Percentiles rank a stretch among this genome's conserved stretches.
Evolutionary conservation across 2,888 invertebrate genomes (phyloP).

Genomic region (Lithosia quadra): DNA sequence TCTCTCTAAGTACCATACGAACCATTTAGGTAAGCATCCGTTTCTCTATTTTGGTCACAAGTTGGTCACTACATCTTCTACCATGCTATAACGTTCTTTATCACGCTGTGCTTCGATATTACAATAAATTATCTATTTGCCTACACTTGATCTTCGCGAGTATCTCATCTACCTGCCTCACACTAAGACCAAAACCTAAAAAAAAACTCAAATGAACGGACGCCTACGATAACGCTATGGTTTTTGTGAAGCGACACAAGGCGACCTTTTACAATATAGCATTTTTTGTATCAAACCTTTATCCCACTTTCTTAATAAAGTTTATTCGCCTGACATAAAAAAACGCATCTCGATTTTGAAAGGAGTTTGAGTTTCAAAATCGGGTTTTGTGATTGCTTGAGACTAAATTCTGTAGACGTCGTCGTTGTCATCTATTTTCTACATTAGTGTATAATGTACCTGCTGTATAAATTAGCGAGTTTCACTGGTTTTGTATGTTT

Average conservation of each 20-base stretch:
- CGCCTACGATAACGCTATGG: conserved; percentile 74
- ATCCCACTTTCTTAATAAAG: conserved; percentile 83
- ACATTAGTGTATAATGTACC: neutral
- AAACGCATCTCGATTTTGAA: conserved; percentile 48
- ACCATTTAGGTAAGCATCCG: neutral
- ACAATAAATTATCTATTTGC: conserved; percentile 25
- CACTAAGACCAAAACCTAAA: conserved; percentile 77
- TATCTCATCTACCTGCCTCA: conserved; percentile 78
- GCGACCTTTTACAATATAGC: conserved; percentile 78
- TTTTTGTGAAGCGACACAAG: conserved; percentile 82
- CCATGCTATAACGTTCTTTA: neutral
- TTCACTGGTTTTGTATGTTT: neutral
- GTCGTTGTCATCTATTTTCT: neutral
- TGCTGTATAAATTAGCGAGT: conserved; percentile 6
- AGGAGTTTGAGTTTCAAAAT: conserved; percentile 42
- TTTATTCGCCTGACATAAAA: conserved; percentile 76
- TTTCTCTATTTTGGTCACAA: neutral
- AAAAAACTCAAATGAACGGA: conserved; percentile 80
- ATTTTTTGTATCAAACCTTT: conserved; percentile 81
- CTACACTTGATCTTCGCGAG: conserved; percentile 74
- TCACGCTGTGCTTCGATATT: neutral
- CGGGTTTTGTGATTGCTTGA: conserved; percentile 21
- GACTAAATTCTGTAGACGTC: conserved; percentile 7
- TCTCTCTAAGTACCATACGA: neutral
- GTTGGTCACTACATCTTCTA: neutral